Percentiles rank a stretch among this genome's conserved stretches.
These are phyloP conservation scores for Halyomorpha halys DNA, from an alignment of 1,140 invertebrate genomes.

Conservation along the genomic window DNA sequence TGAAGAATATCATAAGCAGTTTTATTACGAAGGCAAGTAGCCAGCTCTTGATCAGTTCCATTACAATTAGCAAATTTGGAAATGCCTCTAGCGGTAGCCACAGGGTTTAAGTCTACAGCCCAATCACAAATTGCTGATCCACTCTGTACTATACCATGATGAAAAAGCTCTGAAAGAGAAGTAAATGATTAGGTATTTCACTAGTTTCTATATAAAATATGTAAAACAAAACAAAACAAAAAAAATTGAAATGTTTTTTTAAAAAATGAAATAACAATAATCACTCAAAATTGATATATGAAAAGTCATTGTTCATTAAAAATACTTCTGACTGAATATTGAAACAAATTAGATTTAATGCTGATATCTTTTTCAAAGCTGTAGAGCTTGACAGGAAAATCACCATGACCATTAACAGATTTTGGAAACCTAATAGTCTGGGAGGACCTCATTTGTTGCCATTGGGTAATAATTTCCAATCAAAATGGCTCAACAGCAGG, in stretches of 20 bases:
- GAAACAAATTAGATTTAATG: neutral
- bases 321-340: neutral
- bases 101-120: constrained; percentile 31
- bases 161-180: constrained; percentile 36
- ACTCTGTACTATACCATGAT: constrained; percentile 44
- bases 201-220: too few species aligned
- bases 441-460: too few species aligned
- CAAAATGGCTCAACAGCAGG: too few species aligned
- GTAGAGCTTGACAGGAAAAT: too few species aligned
- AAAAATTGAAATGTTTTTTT: too few species aligned
- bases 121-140: constrained; percentile 36
- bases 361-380: too few species aligned
- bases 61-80: constrained; percentile 29
- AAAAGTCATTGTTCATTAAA: neutral
- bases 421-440: too few species aligned
- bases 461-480: too few species aligned
- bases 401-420: too few species aligned
- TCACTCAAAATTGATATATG: neutral
- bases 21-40: constrained; percentile 28
- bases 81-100: constrained; percentile 25
- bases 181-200: too few species aligned
- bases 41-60: constrained; percentile 22
- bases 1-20: constrained; percentile 27
- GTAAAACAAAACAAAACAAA: too few species aligned
- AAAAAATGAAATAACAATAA: too few species aligned